Base-by-base conservation (phyloP, 2,888 invertebrate species). In the Pseudococcus longispinus region DNA sequence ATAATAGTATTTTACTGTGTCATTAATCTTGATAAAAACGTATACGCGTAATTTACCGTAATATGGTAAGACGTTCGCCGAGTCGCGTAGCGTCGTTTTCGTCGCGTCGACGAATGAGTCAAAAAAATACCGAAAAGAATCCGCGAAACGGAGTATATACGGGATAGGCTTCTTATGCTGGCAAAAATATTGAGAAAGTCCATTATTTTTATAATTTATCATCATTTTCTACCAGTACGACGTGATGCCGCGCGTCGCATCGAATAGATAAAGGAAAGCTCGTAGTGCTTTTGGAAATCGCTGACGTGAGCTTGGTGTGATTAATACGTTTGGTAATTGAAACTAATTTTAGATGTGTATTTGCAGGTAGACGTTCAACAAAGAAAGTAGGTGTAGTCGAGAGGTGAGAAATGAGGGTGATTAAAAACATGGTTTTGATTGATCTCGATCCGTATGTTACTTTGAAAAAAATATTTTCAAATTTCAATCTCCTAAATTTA, bases 181-280 rank as follows among this genome's bases (percentile, higher is more conserved):
- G 29, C 42, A 15, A 80, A 80, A 42, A 80, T 42, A 80, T 80
- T 42, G 77, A 80, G 42, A 80, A 80, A 80, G 77, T 80, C 77
- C 77, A 80, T 80, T 80, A 80, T 80, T 80, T 80, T 80, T 80
- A 80, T 42, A 80, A 80, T 80, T 80, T 80, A 80, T 80, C 77
- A 80, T 80, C 77, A 80, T 80, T 42, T 80, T 42, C 29, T 26
- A 9, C n/a, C 2, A 26, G 26, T 26, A 55, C 55, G 18, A n/a
- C 23, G 23, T 60, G 23, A 20, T 20, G 70, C 70, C 6, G 23
- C 15, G 29, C 70, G 70, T 70, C 29, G 15, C 70, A 20, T 70
- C 70, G 70, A 32, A 70, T 70, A 65, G 65, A 65, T 32, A 70
- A 29, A 70, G 18, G 32, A 70, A 70, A 60, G 60, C 29, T 70